Evolutionary conservation across 2,888 invertebrate species (phyloP), one percentile per base, ranked within the genome.

Genomic region (Parnassius smintheus): DNA sequence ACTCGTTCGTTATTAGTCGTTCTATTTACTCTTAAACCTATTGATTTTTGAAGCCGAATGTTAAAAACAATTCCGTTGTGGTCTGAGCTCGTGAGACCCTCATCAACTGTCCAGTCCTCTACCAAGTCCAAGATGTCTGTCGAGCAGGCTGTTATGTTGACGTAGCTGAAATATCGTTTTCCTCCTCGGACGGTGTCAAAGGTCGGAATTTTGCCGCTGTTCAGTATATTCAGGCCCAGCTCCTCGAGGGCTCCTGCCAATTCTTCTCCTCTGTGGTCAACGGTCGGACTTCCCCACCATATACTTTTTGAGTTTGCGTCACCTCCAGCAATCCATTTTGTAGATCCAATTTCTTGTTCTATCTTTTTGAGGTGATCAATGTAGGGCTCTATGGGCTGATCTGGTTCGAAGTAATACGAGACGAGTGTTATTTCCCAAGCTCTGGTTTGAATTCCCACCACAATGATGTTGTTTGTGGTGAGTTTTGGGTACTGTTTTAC

Each of bases 261-360:
- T 0, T 54, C 62, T n/a, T 64, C 66, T 3, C 72, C 72, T 44
- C 68, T 65, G 2, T 55, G 12, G 54, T 72, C 67, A 0, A 11
- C 22, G 11, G 1, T 49, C 13, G 7, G n/a, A 60, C 70, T 67
- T 0, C 69, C 67, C 72, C 69, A 72, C 67, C 44, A 44, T 10
- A 10, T 44, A 44, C 44, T 44, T 44, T 44, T 44, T 10, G 10
- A 9, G 44, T 44, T 66, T 8, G 67, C 67, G 22, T 68, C 68
- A 0, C 46, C 66, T 41, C 66, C 68, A 0, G 68, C 9, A 0
- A 71, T 0, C 9, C 59, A 10, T 2, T 25, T 25, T 10, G 9
- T 18, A 0, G 53, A 4, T 2, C 59, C 64, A 0, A 66, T 10
- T 22, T 50, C 9, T 0, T 45, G 2, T 1, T 9, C n/a, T 0